Evolutionary conservation across 2,797 vertebrate species (phyloP).

Genomic region (Cephalopachus bancanus): DNA sequence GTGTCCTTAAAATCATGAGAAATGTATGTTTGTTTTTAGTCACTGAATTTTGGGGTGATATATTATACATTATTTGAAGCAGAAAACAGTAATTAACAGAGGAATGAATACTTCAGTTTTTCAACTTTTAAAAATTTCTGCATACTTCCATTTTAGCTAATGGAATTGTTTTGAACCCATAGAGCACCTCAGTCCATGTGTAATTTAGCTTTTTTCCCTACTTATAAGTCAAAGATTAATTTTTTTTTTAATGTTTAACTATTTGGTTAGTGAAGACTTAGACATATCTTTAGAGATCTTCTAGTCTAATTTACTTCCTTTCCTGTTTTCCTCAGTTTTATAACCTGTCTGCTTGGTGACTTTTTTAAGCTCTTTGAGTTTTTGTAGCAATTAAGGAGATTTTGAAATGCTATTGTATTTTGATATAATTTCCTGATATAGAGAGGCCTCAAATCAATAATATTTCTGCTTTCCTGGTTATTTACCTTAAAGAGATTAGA

Average conservation of each 20-base stretch:
- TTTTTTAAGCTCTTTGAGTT: conserved; percentile 34
- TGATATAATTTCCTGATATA: conserved; percentile 7
- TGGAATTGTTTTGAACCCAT: background rate
- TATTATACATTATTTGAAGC: background rate
- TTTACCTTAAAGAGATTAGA: background rate
- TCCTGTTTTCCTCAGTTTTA: conserved; percentile 27
- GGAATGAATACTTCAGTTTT: background rate
- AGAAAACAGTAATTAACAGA: conserved; percentile 3
- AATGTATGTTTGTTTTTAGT: background rate
- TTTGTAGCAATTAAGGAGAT: conserved; percentile 54
- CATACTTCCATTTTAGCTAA: conserved; percentile 27
- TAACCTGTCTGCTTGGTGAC: background rate
- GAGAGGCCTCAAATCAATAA: conserved; percentile 18
- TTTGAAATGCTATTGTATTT: conserved; percentile 47
- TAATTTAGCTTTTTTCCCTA: background rate
- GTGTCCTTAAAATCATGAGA: background rate
- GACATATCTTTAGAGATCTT: background rate
- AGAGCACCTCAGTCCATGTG: background rate
- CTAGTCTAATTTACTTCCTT: background rate
- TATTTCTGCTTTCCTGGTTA: background rate
- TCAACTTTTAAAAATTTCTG: background rate
- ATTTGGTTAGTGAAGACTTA: conserved; percentile 13
- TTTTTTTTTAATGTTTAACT: background rate
- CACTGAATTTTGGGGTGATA: background rate
- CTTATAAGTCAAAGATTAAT: background rate